Percentiles rank a stretch among this genome's conserved stretches.
Conservation (phyloP, 2,888 invertebrate genomes). For the Germaria angustata region DNA sequence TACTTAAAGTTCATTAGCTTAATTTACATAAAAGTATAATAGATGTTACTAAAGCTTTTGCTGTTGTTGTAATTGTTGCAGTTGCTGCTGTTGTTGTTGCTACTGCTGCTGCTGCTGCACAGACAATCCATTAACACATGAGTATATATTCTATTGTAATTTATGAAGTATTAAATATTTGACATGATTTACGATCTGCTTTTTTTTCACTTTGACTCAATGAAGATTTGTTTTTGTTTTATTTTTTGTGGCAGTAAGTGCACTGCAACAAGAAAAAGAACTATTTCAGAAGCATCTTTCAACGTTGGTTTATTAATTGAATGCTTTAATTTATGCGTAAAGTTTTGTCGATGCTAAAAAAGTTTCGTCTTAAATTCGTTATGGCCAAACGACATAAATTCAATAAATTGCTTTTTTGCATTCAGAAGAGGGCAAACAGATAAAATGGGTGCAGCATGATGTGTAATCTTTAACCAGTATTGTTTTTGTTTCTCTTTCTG, state of each 20-base stretch:
- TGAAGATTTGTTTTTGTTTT: constrained; percentile 52
- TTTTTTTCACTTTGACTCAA: constrained; percentile 51
- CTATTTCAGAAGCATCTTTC: constrained; percentile 32
- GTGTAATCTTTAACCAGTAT: not conserved
- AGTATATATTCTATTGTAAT: constrained; percentile 46
- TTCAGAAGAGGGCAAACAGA: not conserved
- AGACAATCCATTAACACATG: constrained; percentile 22
- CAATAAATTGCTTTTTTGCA: constrained; percentile 6
- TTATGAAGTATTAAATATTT: constrained; percentile 64
- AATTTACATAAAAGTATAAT: constrained; percentile 28
- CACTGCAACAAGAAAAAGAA: not conserved
- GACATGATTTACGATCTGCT: constrained; percentile 64
- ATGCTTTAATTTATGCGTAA: constrained; percentile 49
- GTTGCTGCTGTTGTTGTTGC: not conserved
- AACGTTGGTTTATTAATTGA: constrained; percentile 31
- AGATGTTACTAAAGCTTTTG: constrained; percentile 18
- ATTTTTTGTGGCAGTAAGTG: not conserved
- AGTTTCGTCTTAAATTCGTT: constrained; percentile 28
- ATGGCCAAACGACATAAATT: constrained; percentile 23
- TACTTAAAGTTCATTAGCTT: not conserved
- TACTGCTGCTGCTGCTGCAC: constrained; percentile 20
- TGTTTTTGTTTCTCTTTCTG: not conserved
- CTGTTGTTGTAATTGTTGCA: constrained; percentile 21
- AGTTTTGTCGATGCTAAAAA: constrained; percentile 2
- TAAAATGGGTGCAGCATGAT: constrained; percentile 8